Evolutionary conservation across 2,113 vertebrate genomes (phyloP).

Genomic region (Osmerus eperlanus): DNA sequence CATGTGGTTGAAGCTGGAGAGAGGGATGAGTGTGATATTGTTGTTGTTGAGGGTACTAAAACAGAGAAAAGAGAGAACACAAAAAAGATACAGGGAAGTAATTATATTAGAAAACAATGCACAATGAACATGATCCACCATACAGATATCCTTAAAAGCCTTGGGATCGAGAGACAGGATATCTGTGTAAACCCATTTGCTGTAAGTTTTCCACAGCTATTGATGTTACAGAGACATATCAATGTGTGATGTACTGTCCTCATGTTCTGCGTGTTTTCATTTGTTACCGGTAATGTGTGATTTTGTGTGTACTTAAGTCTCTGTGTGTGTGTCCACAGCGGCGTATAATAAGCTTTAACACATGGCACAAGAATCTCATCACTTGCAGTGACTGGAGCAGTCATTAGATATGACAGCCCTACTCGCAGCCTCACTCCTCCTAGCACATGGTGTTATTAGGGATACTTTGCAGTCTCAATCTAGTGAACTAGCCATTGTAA

Average conservation of each 20-base stretch:
- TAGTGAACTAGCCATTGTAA: slow-evolving; percentile 32
- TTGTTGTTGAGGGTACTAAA: slow-evolving; percentile 98
- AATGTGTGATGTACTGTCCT: no score
- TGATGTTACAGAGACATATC: no score
- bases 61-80: slow-evolving; percentile 30
- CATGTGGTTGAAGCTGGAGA: slow-evolving; percentile 99
- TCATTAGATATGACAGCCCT: slow-evolving; percentile 60
- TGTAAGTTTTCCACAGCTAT: no score
- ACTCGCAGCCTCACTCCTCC: slow-evolving; percentile 39
- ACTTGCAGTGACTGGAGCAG: slow-evolving; percentile 42
- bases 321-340: slow-evolving; percentile 70
- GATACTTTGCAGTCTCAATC: slow-evolving; percentile 44
- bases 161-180: no score
- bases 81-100: slow-evolving; percentile 6
- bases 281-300: no score
- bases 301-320: background rate
- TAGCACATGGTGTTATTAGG: slow-evolving; percentile 36
- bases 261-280: no score
- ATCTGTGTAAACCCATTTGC: no score
- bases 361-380: slow-evolving; percentile 63
- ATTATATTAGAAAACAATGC: no score
- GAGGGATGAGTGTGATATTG: slow-evolving; percentile 96
- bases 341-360: slow-evolving; percentile 76
- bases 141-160: no score
- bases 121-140: no score